Evolutionary conservation across 1,140 invertebrate genomes (phyloP).

Genomic region (Drosophila funebris): DNA sequence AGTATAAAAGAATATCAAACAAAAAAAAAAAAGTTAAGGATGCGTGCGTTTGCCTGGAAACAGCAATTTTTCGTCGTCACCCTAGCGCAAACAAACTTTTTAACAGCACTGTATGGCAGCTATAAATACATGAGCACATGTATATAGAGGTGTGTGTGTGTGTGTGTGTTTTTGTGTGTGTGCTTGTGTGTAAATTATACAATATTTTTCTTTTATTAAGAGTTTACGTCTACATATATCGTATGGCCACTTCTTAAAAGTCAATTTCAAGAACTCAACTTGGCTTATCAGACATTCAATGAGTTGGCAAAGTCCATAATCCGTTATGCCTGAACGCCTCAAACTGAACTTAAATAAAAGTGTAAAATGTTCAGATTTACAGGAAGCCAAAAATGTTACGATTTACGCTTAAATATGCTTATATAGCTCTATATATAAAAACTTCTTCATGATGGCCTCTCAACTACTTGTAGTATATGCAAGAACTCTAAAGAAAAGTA

Average conservation of each 20-base stretch:
- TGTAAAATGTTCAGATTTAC: slow-evolving; percentile 23
- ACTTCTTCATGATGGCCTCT: slow-evolving; percentile 20
- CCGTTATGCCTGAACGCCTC: background rate
- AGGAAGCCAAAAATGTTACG: slow-evolving; percentile 1
- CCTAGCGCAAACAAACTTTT: slow-evolving; percentile 33
- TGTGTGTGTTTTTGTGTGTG: background rate
- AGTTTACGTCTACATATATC: slow-evolving; percentile 31
- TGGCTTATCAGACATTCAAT: slow-evolving; percentile 40
- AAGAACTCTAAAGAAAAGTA: background rate
- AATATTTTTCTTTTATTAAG: slow-evolving; percentile 49
- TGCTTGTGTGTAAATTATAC: slow-evolving; percentile 39
- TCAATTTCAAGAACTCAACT: slow-evolving; percentile 16
- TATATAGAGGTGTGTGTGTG: background rate
- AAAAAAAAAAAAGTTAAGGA: slow-evolving; percentile 45
- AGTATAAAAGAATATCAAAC: slow-evolving; percentile 20
- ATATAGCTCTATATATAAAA: background rate
- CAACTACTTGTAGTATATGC: slow-evolving; percentile 1
- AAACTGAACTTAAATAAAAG: background rate
- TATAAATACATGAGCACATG: slow-evolving; percentile 45
- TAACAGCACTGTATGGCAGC: slow-evolving; percentile 60
- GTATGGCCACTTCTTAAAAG: slow-evolving; percentile 31
- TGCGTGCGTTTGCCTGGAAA: slow-evolving; percentile 37
- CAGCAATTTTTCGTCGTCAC: slow-evolving; percentile 56
- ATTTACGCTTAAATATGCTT: slow-evolving; percentile 1
- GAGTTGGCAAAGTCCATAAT: slow-evolving; percentile 42